Base-by-base conservation (phyloP, 2,797 vertebrate species). In the Threskiornis aethiopicus region DNA sequence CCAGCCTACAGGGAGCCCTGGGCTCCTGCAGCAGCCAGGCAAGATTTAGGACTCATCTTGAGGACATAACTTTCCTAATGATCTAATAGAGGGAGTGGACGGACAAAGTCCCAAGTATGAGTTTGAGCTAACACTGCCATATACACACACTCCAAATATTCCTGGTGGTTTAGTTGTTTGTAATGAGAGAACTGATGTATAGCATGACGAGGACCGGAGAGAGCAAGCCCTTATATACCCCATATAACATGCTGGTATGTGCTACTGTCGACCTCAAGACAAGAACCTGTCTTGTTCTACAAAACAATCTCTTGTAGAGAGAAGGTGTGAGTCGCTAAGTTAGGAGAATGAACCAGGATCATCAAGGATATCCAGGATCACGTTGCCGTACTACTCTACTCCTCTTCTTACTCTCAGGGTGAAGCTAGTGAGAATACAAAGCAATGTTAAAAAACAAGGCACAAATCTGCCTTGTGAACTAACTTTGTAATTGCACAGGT, bases 301-400 rank as follows among this genome's bases (percentile, higher is more conserved):
- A 44, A 62, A 91, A 69, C 11, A 39, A 10, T 16, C 13, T 72
- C 44, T 66, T 21, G 16, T 9, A 55, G 8, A 86, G 17, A 81
- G 28, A 69, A 67, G 18, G 8, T 0, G 0, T 10, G 26, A 57
- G 2, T 26, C 8, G 8, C 11, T 49, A 66, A 42, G 1, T 52
- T 37, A 44, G 33, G 37, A 76, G 5, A 31, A 54, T 58, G 29
- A 79, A 17, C 12, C n/a, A 46, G 29, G 22, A 39, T 69, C 55
- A 47, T 33, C 31, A 37, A 5, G 33, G 10, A 65, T 52, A 73
- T 66, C 28, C 16, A 64, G 57, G 33, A 55, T 46, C 28, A 51
- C 5, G 4, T 37, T 67, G 14, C 15, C 2, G 0, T 75, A 13
- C 6, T 47, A 24, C 10, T 33, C 52, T n/a, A 42, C 28, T 79